Base-by-base conservation (phyloP, 64 coral and sea anemone genomes). In the Porites australiensis region DNA sequence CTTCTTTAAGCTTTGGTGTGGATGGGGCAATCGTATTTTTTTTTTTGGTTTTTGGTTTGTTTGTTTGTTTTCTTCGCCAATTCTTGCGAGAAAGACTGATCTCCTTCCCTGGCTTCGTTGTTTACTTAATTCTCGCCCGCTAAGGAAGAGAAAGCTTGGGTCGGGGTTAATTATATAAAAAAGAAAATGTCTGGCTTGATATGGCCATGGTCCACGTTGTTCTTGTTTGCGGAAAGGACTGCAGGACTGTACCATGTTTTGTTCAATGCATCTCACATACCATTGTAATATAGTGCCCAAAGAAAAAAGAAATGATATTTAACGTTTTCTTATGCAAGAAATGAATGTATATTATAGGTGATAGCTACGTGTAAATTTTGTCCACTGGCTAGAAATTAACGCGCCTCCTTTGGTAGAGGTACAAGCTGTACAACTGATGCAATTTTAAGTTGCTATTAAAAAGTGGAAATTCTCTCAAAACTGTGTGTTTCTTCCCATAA, bases 331-430 rank as follows among this genome's bases (percentile, higher is more conserved):
- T 84, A 84, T 84, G 21, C 61, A 27, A 84, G 63, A 69, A 84
- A 51, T 50, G 81, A 69, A 84, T 84, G 81, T 84, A 68, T 45
- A 84, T 68, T 68, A 68, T 50, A 69, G 81, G 44, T 68, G 0
- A 63, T 84, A 84, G 81, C 45, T 84, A 66, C 50, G 63, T 84
- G 81, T 84, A 84, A 65, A 84, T 65, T 54, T 84, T 49, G 62
- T 84, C 45, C 63, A 84, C 69, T 37, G 27, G 27, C 27, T 48
- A 43, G 44, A 65, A 46, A 67, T 84, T 15, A 84, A 59, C 21
- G 21, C 6, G 11, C 55, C 77, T 68, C 81, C 44, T 57, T 57
- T 50, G 69, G 62, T 10, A 67, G 62, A 68, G 63, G 81, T 51
- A 12, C 61, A 27, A 81, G 62, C 81, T 48, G 81, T 68, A 62